Evolutionary conservation across 2,113 vertebrate species (phyloP).

Genomic region (Mesitornis unicolor): DNA sequence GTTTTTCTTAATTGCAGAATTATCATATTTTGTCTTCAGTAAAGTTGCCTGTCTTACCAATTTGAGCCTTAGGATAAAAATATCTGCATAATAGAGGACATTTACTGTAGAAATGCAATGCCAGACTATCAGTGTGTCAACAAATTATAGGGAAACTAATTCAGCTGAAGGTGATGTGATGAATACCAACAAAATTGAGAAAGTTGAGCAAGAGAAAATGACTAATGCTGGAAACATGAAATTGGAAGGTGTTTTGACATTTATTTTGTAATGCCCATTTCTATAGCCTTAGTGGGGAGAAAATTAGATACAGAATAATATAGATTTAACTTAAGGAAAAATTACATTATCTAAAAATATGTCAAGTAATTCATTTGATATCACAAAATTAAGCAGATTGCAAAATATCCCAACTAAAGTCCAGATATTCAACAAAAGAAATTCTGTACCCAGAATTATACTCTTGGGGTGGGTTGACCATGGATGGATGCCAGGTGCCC

Average conservation of each 20-base stretch:
- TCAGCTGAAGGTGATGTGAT: not conserved
- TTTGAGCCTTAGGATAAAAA: slow-evolving; percentile 3
- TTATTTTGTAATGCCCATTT: not conserved
- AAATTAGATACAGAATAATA: not conserved
- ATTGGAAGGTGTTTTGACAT: not conserved
- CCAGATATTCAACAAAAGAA: not conserved
- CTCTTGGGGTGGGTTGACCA: too few relatives aligned
- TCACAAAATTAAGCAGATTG: not conserved
- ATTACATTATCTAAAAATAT: not conserved
- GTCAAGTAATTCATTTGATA: not conserved
- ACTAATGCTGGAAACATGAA: not conserved
- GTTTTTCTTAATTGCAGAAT: not conserved
- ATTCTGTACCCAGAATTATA: not conserved
- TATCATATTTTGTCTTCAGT: not conserved
- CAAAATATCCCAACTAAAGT: not conserved
- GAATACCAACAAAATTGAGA: not conserved
- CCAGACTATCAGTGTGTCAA: not conserved
- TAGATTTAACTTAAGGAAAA: not conserved
- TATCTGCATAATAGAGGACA: not conserved
- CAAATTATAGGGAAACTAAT: slow-evolving; percentile 1
- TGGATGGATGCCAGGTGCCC: too few relatives aligned
- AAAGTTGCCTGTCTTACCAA: not conserved
- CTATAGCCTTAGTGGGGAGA: not conserved
- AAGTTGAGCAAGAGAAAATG: not conserved
- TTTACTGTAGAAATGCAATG: not conserved